phyloP scores from a whole-genome alignment of 2,797 vertebrate species.

The Pantherophis vulpinus region DNA sequence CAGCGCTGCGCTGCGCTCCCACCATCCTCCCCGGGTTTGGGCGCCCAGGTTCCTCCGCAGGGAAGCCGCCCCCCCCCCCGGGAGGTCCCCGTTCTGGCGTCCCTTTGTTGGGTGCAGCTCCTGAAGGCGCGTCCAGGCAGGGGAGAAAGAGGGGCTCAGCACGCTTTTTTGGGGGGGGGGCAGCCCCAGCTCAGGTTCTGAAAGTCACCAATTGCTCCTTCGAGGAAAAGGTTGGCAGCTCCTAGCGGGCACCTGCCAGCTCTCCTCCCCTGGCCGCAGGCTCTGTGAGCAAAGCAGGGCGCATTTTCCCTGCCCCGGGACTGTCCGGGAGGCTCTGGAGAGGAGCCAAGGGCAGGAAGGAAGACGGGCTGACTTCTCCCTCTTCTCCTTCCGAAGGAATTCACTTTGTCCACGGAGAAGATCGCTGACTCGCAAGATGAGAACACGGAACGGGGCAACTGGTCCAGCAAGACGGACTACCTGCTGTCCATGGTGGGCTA shows the following conservation, averaged over 20 bases:
- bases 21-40: background rate
- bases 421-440: conserved; percentile 69
- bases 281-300: background rate
- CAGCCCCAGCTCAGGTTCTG: background rate
- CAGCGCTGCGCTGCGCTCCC: background rate
- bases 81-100: background rate
- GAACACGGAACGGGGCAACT: conserved; percentile 84
- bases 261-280: background rate
- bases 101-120: background rate
- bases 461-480: conserved; percentile 89
- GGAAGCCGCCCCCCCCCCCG: background rate
- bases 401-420: conserved; percentile 65
- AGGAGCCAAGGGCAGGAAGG: background rate
- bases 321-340: background rate
- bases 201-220: background rate
- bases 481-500: conserved; percentile 93
- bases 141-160: background rate
- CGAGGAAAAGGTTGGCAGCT: background rate
- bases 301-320: background rate
- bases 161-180: background rate
- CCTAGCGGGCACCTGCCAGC: background rate
- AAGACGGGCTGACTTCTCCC: background rate
- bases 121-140: background rate
- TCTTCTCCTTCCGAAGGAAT: conserved; percentile 54
- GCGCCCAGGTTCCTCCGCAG: background rate